These are phyloP conservation scores for Pheosia tremula DNA, from an alignment of 2,888 invertebrate species.

Conservation along the genomic window DNA sequence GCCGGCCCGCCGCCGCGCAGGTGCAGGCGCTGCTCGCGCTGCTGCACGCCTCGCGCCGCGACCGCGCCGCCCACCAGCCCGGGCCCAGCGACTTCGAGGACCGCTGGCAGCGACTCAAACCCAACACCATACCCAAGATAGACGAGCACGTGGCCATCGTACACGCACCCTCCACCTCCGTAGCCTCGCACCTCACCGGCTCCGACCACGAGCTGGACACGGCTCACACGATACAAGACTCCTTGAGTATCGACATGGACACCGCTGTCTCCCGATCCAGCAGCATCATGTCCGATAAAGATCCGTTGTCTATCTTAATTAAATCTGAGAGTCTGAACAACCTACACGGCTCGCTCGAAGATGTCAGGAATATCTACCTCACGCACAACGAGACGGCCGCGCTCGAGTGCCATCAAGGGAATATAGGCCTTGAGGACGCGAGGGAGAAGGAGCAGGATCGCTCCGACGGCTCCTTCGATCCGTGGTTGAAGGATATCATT, in stretches of 20 bases:
- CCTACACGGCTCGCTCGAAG: slow-evolving; percentile 88
- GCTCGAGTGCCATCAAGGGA: slow-evolving; percentile 74
- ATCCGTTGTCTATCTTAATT: slow-evolving; percentile 66
- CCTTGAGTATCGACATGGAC: slow-evolving; percentile 66
- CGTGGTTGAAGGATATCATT: slow-evolving; percentile 85
- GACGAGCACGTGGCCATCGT: slow-evolving; percentile 81
- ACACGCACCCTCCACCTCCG: slow-evolving; percentile 70
- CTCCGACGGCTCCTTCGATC: slow-evolving; percentile 80
- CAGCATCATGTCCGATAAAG: slow-evolving; percentile 75
- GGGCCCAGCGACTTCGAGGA: slow-evolving; percentile 86
- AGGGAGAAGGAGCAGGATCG: slow-evolving; percentile 64
- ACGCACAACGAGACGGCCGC: slow-evolving; percentile 72
- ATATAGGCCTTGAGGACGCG: slow-evolving; percentile 60
- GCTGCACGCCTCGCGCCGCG: slow-evolving; percentile 65
- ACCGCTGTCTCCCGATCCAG: slow-evolving; percentile 72
- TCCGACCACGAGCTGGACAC: slow-evolving; percentile 63
- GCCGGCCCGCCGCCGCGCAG: slow-evolving; percentile 64
- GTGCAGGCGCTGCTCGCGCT: slow-evolving; percentile 74
- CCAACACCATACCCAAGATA: slow-evolving; percentile 85
- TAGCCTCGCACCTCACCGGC: slow-evolving; percentile 61
- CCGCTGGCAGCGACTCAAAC: slow-evolving; percentile 89
- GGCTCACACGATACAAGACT: slow-evolving; percentile 55
- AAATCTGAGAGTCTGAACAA: slow-evolving; percentile 86
- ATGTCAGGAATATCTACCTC: slow-evolving; percentile 78
- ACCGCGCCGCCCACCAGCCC: slow-evolving; percentile 44